These are phyloP conservation scores for Dynastes hyllus DNA, from an alignment of 2,888 invertebrate species.

Conservation along the genomic window DNA sequence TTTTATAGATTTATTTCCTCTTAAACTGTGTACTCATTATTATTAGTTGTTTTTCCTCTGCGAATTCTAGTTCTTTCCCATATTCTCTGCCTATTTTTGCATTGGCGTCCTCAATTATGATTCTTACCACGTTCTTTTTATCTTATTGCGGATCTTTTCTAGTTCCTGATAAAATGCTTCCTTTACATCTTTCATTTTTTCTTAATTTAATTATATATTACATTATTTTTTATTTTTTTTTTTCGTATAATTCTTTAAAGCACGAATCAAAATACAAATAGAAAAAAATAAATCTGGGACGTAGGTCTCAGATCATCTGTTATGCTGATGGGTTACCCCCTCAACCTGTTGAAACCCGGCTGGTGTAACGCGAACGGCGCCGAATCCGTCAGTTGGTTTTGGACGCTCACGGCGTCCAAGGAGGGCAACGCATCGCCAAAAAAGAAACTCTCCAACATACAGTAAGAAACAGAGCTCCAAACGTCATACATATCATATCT, in stretches of 20 bases:
- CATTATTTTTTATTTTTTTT: neutral
- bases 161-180: no score
- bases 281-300: conserved; percentile 3
- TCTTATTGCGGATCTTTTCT: no score
- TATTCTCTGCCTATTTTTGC: no score
- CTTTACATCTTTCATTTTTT: no score
- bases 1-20: no score
- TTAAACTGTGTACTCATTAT: no score
- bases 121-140: no score
- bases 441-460: neutral
- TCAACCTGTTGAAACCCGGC: conserved; percentile 69
- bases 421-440: conserved; percentile 20
- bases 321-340: conserved; percentile 56
- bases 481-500: conserved; percentile 40
- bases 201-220: no score
- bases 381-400: conserved; percentile 59
- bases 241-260: neutral
- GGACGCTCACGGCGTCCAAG: conserved; percentile 58
- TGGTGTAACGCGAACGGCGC: conserved; percentile 57
- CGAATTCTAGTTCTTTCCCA: no score
- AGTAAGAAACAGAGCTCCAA: conserved; percentile 33
- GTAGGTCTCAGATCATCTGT: conserved; percentile 43
- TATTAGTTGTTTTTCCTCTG: no score
- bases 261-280: conserved; percentile 8
- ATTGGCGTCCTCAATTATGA: no score